phyloP scores from a whole-genome alignment of 2,888 invertebrate species.

The Drosophila neutralis region DNA sequence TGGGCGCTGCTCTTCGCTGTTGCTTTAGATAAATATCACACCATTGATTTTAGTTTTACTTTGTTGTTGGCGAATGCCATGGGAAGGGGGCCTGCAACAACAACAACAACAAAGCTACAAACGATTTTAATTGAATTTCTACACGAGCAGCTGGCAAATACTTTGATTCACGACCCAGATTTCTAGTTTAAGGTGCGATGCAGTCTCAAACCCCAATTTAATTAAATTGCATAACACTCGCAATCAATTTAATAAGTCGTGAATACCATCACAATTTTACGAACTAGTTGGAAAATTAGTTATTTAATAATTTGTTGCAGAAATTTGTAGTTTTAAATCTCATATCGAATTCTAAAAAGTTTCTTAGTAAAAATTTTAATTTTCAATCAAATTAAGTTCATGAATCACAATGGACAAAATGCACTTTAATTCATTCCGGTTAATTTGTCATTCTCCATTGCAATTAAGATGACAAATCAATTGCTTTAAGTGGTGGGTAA shows the following conservation, averaged over 20 bases:
- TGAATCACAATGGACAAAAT: neutral
- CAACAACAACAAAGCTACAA: slow-evolving; percentile 16
- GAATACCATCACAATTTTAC: neutral
- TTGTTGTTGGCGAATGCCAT: slow-evolving; percentile 7
- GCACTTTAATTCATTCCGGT: neutral
- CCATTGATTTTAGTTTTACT: slow-evolving; percentile 44
- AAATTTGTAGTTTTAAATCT: neutral
- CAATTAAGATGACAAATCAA: slow-evolving; percentile 14
- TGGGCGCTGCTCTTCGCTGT: slow-evolving; percentile 6
- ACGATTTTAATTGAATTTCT: slow-evolving; percentile 67
- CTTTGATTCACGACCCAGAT: slow-evolving; percentile 18
- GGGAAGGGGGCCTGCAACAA: slow-evolving; percentile 7
- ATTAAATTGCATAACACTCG: slow-evolving; percentile 2
- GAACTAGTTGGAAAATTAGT: slow-evolving; percentile 1
- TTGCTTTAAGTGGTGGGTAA: slow-evolving; percentile 24
- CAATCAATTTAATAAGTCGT: neutral
- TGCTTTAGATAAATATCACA: slow-evolving; percentile 36
- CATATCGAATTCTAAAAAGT: neutral
- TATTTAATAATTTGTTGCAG: neutral
- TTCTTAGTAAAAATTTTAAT: neutral
- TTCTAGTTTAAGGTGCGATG: slow-evolving; percentile 17
- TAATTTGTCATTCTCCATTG: neutral
- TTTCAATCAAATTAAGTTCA: neutral
- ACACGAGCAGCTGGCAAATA: slow-evolving; percentile 43
- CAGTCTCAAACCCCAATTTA: neutral